These are phyloP conservation scores for Dissostichus mawsoni DNA, from an alignment of 2,113 vertebrate species.

Conservation along the genomic window DNA sequence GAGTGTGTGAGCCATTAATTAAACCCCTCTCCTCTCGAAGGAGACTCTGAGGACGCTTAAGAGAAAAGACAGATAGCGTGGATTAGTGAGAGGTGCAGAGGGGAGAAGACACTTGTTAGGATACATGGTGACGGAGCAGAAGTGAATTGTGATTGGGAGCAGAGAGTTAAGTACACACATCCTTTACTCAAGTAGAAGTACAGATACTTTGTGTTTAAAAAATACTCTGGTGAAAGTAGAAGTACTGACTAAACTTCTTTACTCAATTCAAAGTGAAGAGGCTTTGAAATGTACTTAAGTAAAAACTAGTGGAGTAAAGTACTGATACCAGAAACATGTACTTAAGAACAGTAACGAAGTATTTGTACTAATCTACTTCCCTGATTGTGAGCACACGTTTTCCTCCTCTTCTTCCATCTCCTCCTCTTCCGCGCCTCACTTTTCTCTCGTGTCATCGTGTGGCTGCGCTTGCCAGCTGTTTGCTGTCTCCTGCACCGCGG, in stretches of 20 bases:
- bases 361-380: too few relatives aligned
- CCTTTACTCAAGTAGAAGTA: too few relatives aligned
- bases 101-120: constrained; percentile 41
- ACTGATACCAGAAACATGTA: too few relatives aligned
- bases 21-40: constrained; percentile 49
- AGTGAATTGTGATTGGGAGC: neutral
- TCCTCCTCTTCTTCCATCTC: neutral
- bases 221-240: too few relatives aligned
- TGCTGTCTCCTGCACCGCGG: constrained; percentile 60
- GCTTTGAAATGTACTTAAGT: too few relatives aligned
- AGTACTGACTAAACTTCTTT: too few relatives aligned
- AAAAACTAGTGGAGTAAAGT: too few relatives aligned
- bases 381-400: constrained; percentile 7
- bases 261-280: too few relatives aligned
- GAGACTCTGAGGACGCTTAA: constrained; percentile 33
- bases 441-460: constrained; percentile 39
- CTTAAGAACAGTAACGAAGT: too few relatives aligned
- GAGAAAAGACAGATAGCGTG: constrained; percentile 21
- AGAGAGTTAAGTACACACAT: too few relatives aligned
- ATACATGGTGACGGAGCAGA: constrained; percentile 32
- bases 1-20: constrained; percentile 62
- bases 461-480: constrained; percentile 71
- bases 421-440: constrained; percentile 21
- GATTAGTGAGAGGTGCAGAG: constrained; percentile 33
- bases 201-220: too few relatives aligned